These are phyloP conservation scores for Cheilosia scutellata DNA, from an alignment of 2,888 invertebrate species.

Conservation along the genomic window DNA sequence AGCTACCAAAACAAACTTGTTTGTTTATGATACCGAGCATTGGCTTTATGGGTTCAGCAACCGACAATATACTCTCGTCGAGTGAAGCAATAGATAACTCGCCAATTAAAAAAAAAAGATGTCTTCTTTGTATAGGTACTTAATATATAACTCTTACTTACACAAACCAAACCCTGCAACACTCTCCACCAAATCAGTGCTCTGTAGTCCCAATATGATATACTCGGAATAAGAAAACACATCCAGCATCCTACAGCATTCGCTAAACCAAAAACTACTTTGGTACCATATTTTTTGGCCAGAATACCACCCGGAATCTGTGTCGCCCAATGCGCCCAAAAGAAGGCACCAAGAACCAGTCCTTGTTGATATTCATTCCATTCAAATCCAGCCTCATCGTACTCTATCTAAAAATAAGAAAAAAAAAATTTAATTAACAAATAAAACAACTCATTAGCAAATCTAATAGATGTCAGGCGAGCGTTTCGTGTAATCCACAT, in stretches of 20 bases:
- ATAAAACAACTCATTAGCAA: constrained; percentile 26
- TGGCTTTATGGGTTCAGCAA: too few relatives aligned
- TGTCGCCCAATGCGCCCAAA: constrained; percentile 89
- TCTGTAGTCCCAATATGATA: constrained; percentile 86
- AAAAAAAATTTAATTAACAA: constrained; percentile 8
- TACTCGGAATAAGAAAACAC: constrained; percentile 88
- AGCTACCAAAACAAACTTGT: too few relatives aligned
- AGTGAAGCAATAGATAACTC: background rate
- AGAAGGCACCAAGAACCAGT: constrained; percentile 88
- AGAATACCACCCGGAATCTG: constrained; percentile 90
- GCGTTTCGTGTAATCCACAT: constrained; percentile 13
- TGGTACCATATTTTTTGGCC: constrained; percentile 89
- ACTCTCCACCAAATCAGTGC: constrained; percentile 87
- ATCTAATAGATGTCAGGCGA: constrained; percentile 43
- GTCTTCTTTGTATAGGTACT: too few relatives aligned
- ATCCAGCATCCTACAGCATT: constrained; percentile 87
- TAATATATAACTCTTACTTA: constrained; percentile 82
- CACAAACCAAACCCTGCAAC: constrained; percentile 89
- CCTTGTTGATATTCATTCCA: constrained; percentile 89
- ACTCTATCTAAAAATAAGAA: constrained; percentile 78
- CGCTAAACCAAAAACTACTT: constrained; percentile 88
- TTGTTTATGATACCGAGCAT: too few relatives aligned
- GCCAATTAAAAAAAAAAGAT: background rate
- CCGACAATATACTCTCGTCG: too few relatives aligned
- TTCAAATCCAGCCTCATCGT: constrained; percentile 83